Base-by-base conservation (phyloP, 2,113 vertebrate genomes). In the Phylloscopus whistleri region DNA sequence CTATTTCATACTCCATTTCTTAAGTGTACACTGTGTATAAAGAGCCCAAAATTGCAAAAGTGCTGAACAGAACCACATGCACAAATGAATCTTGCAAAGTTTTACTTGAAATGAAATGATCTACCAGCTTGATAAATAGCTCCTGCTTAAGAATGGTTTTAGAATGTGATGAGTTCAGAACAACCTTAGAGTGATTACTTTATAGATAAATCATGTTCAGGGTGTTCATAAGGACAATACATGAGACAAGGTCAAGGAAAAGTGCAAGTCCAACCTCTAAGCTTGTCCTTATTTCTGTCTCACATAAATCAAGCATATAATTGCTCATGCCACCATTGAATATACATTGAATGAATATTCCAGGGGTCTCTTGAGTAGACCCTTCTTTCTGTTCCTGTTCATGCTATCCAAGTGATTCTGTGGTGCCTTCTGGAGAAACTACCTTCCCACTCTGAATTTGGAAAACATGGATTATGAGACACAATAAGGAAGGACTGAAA, bases 221-320 rank as follows among this genome's bases (percentile, higher is more conserved):
- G 13, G 6, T 51, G 15, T 43, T 85, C 39, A 67, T 0, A 0
- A 91, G 30, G 23, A 56, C 7, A 58, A 70, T 22, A 19, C 2
- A 3, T 69, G 37, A 76, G 63, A 62, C 37, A 91, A 59, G 26
- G 62, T 63, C 51, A 55, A n/a, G 4, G 27, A 77, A 59, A 82
- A 46, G 26, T 46, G 3, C 0, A 81, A 89, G 37, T 46, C 10
- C 51, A 75, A 4, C 9, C 46, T 63, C 78, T 63, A 67, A 81
- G 31, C 11, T 52, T 39, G 59, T 63, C 43, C 28, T 67, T 70
- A 18, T 62, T 89, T 70, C 64, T 82, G 12, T 41, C 26, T 82
- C 68, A 28, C 2, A 0, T 66, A 67, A 73, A 81, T 70, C 37
- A 75, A 62, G 51, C 5, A 28, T 4, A 4, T 22, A 5, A 5